A percentile compares a stretch with the other conserved stretches of the same genome.
Evolutionary conservation across 2,797 vertebrate species (phyloP).

Genomic region (Sebastes elongatus): DNA sequence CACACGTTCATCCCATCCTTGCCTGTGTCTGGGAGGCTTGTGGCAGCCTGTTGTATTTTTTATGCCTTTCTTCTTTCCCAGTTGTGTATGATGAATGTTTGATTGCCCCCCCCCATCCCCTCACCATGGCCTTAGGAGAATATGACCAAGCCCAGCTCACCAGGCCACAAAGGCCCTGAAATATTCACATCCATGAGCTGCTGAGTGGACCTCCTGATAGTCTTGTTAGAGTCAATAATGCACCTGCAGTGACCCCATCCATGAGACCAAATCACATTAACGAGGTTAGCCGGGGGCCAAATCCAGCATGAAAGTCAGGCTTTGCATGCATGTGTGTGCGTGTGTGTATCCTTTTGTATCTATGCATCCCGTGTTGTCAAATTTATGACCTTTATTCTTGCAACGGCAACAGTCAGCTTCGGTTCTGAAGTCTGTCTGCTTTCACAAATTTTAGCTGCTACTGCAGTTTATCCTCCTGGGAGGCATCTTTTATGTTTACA

Average conservation of each 20-base stretch:
- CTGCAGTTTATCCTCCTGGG: constrained; percentile 7
- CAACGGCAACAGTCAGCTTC: not conserved
- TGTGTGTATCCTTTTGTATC: not conserved
- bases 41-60: constrained; percentile 73
- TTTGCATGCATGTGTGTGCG: not conserved
- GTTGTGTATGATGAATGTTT: constrained; percentile 77
- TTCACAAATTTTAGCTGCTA: constrained; percentile 4
- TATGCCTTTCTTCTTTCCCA: constrained; percentile 63
- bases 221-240: constrained; percentile 48
- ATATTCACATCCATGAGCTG: constrained; percentile 59
- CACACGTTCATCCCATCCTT: constrained; percentile 5
- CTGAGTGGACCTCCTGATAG: constrained; percentile 37
- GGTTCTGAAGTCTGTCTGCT: constrained; percentile 8
- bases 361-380: not conserved
- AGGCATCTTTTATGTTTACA: constrained; percentile 40
- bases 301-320: not conserved
- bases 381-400: not conserved
- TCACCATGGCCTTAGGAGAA: constrained; percentile 38
- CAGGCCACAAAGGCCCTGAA: constrained; percentile 51
- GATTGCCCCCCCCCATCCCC: constrained; percentile 52
- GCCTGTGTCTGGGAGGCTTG: constrained; percentile 36
- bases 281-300: constrained; percentile 27
- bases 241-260: constrained; percentile 47
- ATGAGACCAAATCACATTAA: constrained; percentile 35
- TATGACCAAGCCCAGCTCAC: constrained; percentile 37